phyloP scores from a whole-genome alignment of 2,888 invertebrate species.

The Tricholauxania praeusta region DNA sequence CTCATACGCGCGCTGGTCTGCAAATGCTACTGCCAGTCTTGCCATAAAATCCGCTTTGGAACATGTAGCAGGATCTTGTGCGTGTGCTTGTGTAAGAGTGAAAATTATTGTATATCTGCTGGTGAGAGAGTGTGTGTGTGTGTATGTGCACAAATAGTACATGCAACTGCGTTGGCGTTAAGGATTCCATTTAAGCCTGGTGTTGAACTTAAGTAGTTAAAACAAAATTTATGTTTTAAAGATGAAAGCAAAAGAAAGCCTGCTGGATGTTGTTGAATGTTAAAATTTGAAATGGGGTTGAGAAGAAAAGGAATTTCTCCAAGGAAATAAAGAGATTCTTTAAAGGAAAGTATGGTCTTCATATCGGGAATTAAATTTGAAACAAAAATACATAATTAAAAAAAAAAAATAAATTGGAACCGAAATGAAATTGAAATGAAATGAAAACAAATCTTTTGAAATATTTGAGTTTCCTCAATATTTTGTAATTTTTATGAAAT shows the following conservation, averaged over 20 bases:
- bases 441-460: no score
- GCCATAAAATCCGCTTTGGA: constrained; percentile 16
- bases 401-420: no score
- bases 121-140: background rate
- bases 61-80: background rate
- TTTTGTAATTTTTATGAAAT: no score
- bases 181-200: constrained; percentile 33
- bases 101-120: background rate
- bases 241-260: background rate
- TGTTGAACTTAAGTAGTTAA: constrained; percentile 23
- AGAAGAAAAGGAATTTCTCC: background rate
- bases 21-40: constrained; percentile 10
- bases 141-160: background rate
- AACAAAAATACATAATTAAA: no score
- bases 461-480: no score
- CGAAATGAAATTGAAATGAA: no score
- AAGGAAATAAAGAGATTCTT: background rate
- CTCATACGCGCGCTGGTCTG: constrained; percentile 28
- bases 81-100: background rate
- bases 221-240: constrained; percentile 24
- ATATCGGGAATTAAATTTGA: no score
- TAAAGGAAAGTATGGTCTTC: background rate
- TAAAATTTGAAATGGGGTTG: background rate
- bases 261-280: constrained; percentile 5
- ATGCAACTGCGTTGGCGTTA: constrained; percentile 28